Percentiles rank a stretch among this genome's conserved stretches.
Conservation (phyloP, 2,113 vertebrate genomes). For the Leucoraja erinaceus region DNA sequence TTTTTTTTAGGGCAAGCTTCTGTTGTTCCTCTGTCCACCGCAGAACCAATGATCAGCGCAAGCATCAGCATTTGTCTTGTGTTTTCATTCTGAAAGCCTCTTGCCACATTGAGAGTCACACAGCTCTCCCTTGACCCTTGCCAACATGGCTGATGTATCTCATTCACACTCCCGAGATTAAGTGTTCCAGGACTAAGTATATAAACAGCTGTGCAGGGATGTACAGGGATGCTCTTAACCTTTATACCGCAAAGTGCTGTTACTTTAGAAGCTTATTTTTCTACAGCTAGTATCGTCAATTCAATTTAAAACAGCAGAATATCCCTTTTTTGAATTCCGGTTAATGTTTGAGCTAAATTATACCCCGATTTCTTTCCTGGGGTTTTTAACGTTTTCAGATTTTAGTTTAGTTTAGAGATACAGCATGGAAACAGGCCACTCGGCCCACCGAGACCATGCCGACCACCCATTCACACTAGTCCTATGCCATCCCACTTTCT, state of each 20-base stretch:
- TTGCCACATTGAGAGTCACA: background rate
- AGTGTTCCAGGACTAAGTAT: too few relatives aligned
- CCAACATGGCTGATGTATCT: background rate
- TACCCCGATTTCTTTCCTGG: background rate
- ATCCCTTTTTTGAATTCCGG: background rate
- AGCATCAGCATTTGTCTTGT: background rate
- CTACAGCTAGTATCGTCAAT: background rate
- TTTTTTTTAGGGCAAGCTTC: background rate
- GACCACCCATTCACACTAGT: too few relatives aligned
- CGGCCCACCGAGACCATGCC: too few relatives aligned
- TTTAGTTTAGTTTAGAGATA: too few relatives aligned
- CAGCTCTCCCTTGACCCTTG: background rate
- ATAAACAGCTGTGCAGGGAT: background rate
- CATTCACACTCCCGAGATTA: background rate
- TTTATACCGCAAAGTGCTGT: background rate
- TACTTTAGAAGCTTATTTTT: background rate
- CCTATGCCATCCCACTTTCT: too few relatives aligned
- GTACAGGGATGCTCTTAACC: too few relatives aligned
- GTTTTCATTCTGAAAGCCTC: background rate
- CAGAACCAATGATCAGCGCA: background rate
- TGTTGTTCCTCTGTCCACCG: background rate
- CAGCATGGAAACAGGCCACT: too few relatives aligned
- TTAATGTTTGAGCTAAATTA: background rate
- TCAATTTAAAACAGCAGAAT: background rate
- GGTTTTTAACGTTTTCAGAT: background rate